Base-by-base conservation (phyloP, 2,888 invertebrate genomes). In the Lasioglossum pauxillum region DNA sequence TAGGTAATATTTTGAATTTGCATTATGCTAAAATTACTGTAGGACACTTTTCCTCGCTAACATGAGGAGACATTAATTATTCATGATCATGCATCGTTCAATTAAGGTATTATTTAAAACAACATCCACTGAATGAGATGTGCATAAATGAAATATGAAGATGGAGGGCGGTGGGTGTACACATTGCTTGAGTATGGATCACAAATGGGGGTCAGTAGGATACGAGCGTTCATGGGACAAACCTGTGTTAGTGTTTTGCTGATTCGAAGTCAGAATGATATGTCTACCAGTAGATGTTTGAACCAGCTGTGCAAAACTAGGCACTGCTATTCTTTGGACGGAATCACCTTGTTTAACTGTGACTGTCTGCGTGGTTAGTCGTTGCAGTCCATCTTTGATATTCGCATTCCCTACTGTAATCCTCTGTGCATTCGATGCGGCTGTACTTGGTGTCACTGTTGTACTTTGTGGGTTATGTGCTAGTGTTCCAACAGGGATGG, bases 221-320 rank as follows among this genome's bases (percentile, higher is more conserved):
- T 86, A 88, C 80, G 82, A 86, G 76, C 84, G 81, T 80, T 87
- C 76, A 67, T 87, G 53, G 86, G 87, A 91, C 93, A 88, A 87
- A 94, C 94, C 93, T 87, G 95, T 92, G 85, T 94, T 95, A 84
- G 95, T 93, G 83, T 92, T 95, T 89, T 95, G 95, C 84, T 95
- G 95, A 90, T 92, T 94, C 2, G 97, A 96, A 5, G 97, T 96
- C 76, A 97, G 94, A 85, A 97, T 95, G 90, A 97, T 96, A 94
- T 97, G 97, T 91, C 97, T 97, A 14, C 97, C 97, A 78, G 96
- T 96, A 41, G 97, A 96, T 10, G 97, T 97, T 94, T 97, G 97
- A 75, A 98, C 97, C 77, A 97, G 95, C 93, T 97, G 97, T 71
- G 97, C 97, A 90, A 96, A 95, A 90, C 94, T 92, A 79, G 95